Evolutionary conservation across 2,888 invertebrate genomes (phyloP).

Genomic region (Drosophila prolongata): DNA sequence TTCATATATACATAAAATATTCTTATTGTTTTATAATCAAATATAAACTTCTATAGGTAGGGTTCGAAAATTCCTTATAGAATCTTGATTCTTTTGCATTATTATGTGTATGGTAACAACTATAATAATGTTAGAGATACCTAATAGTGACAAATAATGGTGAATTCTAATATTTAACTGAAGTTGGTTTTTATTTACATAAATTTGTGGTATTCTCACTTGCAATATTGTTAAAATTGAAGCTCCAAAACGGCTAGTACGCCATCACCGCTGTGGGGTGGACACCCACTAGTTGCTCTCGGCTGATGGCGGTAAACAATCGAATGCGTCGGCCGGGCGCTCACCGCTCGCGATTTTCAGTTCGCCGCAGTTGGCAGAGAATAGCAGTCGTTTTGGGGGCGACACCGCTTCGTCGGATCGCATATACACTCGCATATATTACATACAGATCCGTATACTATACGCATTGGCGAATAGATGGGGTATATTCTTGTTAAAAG

Average conservation of each 20-base stretch:
- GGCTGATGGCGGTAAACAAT: conserved; percentile 35
- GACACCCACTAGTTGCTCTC: conserved; percentile 43
- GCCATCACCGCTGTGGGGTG: not conserved
- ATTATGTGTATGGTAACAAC: no score
- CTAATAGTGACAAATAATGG: no score
- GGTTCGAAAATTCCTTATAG: no score
- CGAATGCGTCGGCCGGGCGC: conserved; percentile 41
- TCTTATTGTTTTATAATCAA: no score
- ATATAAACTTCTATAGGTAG: no score
- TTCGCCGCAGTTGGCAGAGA: conserved; percentile 57
- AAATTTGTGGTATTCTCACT: no score
- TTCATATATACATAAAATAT: no score
- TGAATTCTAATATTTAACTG: no score
- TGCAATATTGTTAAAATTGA: no score
- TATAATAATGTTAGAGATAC: no score
- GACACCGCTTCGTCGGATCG: conserved; percentile 27
- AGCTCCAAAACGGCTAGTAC: not conserved
- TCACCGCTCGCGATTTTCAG: conserved; percentile 53
- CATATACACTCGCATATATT: conserved; percentile 22
- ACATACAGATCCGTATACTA: conserved; percentile 34
- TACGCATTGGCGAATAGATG: conserved; percentile 60
- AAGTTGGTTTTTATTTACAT: no score
- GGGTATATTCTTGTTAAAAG: conserved; percentile 68
- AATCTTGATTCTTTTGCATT: no score
- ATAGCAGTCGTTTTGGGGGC: conserved; percentile 53